phyloP scores from a whole-genome alignment of 64 coral and sea anemone genomes.

The Actinia tenebrosa region DNA sequence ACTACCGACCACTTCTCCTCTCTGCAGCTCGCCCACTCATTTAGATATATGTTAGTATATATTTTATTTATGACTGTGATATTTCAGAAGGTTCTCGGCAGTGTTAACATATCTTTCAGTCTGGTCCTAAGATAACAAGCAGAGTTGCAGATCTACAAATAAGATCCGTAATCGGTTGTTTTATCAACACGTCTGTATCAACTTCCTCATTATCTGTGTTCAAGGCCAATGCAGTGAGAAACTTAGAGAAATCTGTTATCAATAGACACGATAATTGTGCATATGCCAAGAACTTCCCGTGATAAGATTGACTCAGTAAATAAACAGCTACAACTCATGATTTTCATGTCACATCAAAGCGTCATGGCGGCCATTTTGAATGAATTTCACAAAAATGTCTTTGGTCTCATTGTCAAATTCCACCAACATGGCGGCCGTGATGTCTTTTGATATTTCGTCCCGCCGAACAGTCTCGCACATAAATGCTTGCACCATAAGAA shows the following conservation, averaged over 20 bases:
- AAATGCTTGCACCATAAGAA: neutral
- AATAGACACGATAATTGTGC: neutral
- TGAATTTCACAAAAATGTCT: too few relatives aligned
- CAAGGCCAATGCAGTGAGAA: neutral
- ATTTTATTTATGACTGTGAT: neutral
- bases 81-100: neutral
- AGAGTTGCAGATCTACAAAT: neutral
- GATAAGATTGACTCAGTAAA: neutral
- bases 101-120: neutral
- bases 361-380: too few relatives aligned
- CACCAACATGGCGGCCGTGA: too few relatives aligned
- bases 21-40: too few relatives aligned
- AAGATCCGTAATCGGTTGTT: neutral
- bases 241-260: neutral
- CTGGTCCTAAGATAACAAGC: neutral
- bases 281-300: neutral
- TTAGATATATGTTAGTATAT: too few relatives aligned
- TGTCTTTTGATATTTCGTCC: too few relatives aligned
- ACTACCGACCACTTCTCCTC: too few relatives aligned
- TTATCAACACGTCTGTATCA: slow-evolving; percentile 4
- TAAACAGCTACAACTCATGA: too few relatives aligned
- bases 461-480: neutral
- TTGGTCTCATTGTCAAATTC: too few relatives aligned
- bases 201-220: neutral
- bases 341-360: too few relatives aligned